These are phyloP conservation scores for Varroa destructor DNA, from an alignment of 1,140 invertebrate species.

Conservation along the genomic window DNA sequence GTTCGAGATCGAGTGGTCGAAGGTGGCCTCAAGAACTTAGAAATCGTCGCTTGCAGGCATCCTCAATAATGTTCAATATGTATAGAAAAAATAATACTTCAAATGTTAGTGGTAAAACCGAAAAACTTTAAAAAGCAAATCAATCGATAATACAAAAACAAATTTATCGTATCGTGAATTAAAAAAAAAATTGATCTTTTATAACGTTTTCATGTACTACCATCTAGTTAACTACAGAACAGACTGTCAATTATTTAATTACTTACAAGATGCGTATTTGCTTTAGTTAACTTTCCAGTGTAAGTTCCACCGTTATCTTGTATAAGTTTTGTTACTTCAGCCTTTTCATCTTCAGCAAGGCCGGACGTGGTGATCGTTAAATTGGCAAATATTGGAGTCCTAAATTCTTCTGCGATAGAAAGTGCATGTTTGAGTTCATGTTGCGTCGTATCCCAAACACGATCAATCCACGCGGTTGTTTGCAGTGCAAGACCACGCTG, in stretches of 20 bases:
- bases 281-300: conserved; percentile 7
- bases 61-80: too few species aligned
- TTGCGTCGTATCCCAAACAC: conserved; percentile 1
- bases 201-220: too few species aligned
- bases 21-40: too few species aligned
- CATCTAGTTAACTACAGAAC: too few species aligned
- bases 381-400: conserved; percentile 22
- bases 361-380: conserved; percentile 16
- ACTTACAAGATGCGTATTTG: conserved; percentile 8
- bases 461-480: conserved; percentile 19
- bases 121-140: too few species aligned
- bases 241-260: neutral
- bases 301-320: conserved; percentile 1
- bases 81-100: too few species aligned
- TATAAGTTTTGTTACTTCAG: neutral
- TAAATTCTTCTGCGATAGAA: conserved; percentile 7
- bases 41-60: too few species aligned
- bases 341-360: conserved; percentile 9
- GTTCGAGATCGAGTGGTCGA: too few species aligned
- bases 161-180: too few species aligned
- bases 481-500: conserved; percentile 3
- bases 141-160: too few species aligned
- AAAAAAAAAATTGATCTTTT: too few species aligned
- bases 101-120: too few species aligned
- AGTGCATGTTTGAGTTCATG: conserved; percentile 19